Base-by-base conservation (phyloP, 2,113 vertebrate species). In the Pomatorhinus ruficollis region DNA sequence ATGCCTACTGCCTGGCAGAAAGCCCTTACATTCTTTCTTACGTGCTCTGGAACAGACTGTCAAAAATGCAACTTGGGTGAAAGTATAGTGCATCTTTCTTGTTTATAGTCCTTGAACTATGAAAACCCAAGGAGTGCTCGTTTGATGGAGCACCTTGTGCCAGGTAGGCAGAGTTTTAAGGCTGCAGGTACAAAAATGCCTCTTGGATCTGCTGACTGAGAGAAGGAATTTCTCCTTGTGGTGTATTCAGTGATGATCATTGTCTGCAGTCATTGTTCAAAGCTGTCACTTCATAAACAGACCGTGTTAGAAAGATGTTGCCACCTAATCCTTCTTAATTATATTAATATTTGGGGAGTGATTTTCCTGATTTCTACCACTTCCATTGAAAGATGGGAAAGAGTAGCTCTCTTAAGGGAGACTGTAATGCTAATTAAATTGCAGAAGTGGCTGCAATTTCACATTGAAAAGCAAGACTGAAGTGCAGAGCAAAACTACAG, bases 41-140 rank as follows among this genome's bases (percentile, higher is more conserved):
- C 64, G 49, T 75, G 30, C 69, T 81, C 31, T 9, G 2, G 80
- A 95, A 59, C 13, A 88, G 59, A 85, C 87, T 77, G 87, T 90
- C 94, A 88, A 56, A 96, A 82, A 91, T 65, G 7, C 1, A 2
- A 68, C 72, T 78, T 83, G 70, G 56, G 39, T 85, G 84, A 68
- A 72, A 87, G 65, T 53, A 23, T n/a, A 74, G 56, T 39, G 35
- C 89, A 93, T 93, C 86, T 70, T 59, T 95, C 91, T 95, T 90
- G 59, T 92, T 96, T 93, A 80, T 90, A 61, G 63, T 27, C 75
- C 64, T 94, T 91, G 75, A 91, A 78, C 85, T 90, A 11, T 83
- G 91, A 93, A 94, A 90, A 83, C 13, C 40, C 35, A 42, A 70
- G 71, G 47, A 93, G 49, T 47, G 28, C 40, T 90, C 31, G 1